Evolutionary conservation across 2,113 vertebrate species (phyloP).

Genomic region (Protobothrops mucrosquamatus): DNA sequence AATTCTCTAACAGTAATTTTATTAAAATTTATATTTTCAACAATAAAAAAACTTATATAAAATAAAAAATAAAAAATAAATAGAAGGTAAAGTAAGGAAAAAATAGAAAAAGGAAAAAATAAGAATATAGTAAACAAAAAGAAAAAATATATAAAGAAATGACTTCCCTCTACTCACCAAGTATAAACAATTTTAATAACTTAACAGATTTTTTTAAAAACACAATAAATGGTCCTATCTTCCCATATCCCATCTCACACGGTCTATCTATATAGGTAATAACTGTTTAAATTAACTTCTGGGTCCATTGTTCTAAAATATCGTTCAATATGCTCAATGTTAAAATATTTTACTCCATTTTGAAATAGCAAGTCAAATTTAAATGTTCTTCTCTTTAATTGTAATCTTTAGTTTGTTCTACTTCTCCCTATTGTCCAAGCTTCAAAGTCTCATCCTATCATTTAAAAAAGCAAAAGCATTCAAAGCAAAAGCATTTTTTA

Average conservation of each 20-base stretch:
- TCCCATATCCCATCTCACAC: not conserved
- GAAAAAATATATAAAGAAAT: not conserved
- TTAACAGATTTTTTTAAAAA: not conserved
- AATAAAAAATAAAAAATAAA: not conserved
- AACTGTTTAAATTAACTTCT: not conserved
- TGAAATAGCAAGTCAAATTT: not conserved
- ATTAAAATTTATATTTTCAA: not conserved
- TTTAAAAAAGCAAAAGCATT: not conserved
- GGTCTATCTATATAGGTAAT: not conserved
- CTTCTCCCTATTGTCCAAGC: not conserved
- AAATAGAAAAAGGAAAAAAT: not conserved
- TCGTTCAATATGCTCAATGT: not conserved
- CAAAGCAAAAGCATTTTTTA: not conserved
- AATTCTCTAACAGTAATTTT: no score
- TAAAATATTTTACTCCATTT: not conserved
- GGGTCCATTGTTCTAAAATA: not conserved
- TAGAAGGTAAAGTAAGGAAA: not conserved
- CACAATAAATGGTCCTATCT: not conserved
- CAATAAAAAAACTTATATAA: not conserved
- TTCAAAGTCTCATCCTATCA: not conserved
- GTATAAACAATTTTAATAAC: not conserved
- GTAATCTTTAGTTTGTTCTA: not conserved
- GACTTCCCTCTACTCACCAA: not conserved
- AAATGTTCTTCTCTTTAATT: not conserved
- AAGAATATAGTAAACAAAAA: not conserved